These are phyloP conservation scores for Calypte anna DNA, from an alignment of 2,113 vertebrate species.

Conservation along the genomic window DNA sequence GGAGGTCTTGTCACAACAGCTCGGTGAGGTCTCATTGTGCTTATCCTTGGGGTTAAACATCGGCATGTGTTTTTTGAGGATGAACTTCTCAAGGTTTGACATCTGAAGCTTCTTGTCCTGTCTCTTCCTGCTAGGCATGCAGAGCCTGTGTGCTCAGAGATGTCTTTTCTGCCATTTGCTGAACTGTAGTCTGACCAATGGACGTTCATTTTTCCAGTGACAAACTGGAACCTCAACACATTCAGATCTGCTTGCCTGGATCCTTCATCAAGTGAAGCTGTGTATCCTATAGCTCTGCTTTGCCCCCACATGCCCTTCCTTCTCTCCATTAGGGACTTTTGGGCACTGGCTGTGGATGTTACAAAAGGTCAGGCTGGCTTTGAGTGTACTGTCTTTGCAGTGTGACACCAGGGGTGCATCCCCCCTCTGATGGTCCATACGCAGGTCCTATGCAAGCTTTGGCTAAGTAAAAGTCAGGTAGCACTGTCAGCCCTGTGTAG, in stretches of 20 bases:
- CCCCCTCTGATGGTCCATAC: too few species aligned
- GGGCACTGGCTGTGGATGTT: background rate
- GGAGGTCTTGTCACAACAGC: background rate
- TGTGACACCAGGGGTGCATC: background rate
- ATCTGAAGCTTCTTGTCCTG: background rate
- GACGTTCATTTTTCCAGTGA: background rate
- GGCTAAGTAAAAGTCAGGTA: background rate
- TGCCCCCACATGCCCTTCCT: background rate
- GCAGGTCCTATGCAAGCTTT: background rate
- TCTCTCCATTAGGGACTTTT: background rate
- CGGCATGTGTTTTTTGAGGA: background rate
- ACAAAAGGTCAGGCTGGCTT: background rate
- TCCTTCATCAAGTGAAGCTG: background rate
- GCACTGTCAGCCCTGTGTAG: background rate
- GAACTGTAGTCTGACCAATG: background rate
- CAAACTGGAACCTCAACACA: background rate
- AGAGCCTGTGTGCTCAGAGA: background rate
- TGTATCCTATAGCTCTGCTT: rapidly evolving
- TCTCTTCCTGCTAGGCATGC: background rate
- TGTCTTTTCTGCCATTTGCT: background rate
- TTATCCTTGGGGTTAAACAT: background rate
- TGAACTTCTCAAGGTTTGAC: background rate
- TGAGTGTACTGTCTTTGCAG: background rate
- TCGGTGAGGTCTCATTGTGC: background rate
- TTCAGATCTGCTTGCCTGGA: background rate